phyloP scores from a whole-genome alignment of 1,140 invertebrate species.

The Polypedilum pembai region DNA sequence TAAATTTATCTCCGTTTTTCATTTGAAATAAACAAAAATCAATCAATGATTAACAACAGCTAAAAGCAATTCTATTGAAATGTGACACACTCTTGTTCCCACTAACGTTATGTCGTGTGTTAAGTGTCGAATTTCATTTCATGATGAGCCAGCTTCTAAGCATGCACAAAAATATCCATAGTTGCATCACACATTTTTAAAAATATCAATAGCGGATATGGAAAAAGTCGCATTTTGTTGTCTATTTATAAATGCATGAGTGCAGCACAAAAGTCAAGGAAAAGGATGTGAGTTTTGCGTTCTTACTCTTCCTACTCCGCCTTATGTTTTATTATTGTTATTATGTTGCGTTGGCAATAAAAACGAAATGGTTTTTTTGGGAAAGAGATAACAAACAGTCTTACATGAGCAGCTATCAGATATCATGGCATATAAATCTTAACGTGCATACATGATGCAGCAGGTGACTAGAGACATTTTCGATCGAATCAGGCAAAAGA shows the following conservation, averaged over 20 bases:
- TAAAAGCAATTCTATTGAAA: background rate
- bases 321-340: background rate
- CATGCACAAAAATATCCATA: too few relatives aligned
- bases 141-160: too few relatives aligned
- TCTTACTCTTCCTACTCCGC: background rate
- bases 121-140: background rate
- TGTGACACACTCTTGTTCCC: background rate
- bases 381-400: background rate
- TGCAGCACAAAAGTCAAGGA: background rate
- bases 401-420: background rate
- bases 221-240: background rate
- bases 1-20: too few relatives aligned
- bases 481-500: background rate
- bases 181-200: too few relatives aligned
- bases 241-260: background rate
- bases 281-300: slow-evolving; percentile 8
- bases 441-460: background rate
- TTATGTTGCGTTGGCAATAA: background rate
- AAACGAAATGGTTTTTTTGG: background rate
- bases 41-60: too few relatives aligned
- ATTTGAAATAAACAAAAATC: too few relatives aligned
- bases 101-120: slow-evolving; percentile 10
- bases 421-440: background rate
- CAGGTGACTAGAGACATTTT: slow-evolving; percentile 5
- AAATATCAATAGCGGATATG: background rate